Base-by-base conservation (phyloP, 2,888 invertebrate species). In the Drosophila phalerata region DNA sequence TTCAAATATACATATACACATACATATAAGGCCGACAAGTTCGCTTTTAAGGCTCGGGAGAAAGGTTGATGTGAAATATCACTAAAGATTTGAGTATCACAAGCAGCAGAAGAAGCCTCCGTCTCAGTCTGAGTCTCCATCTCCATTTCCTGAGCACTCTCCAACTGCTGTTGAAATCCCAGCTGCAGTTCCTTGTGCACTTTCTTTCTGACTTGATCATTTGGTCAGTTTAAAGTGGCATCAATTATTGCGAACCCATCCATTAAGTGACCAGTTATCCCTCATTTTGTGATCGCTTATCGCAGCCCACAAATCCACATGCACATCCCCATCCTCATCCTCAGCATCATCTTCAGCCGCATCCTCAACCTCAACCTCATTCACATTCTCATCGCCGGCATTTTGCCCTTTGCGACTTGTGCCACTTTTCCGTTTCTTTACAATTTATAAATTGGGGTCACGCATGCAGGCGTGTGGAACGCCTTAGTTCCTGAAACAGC, bases 221-320 rank as follows among this genome's bases (percentile, higher is more conserved):
- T 84, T 81, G 73, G 74, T 69, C 85, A 85, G 69, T 79, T 84
- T 84, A 77, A 86, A 82, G 86, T 85, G 84, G 84, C 88, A 85
- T 79, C 88, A 85, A 85, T 85, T 85, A 88, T 85, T 81, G 79
- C 73, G 73, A 84, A 78, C 77, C 85, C 88, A 85, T 85, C 84
- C 75, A 85, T 85, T 85, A 85, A 83, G 73, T 85, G 84, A 66
- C 85, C 88, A 85, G 88, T 85, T 88, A 84, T 87, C 85, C 84
- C 84, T 87, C 87, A 84, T 85, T 87, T 85, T 70, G 56, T 52
- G 84, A 85, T 87, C 84, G 80, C 85, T 84, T 87, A 84, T 84
- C 84, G 79, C 83, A 84, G 70, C 73, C 80, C 69, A 69, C 69
- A 78, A 76, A 78, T 78, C 75, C 75, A 72, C 60, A 77, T 51